Percentiles rank a stretch among this genome's conserved stretches.
Evolutionary conservation across 53 echinoderm and acorn worm species (phyloP).

Genomic region (Zoroaster sp.): DNA sequence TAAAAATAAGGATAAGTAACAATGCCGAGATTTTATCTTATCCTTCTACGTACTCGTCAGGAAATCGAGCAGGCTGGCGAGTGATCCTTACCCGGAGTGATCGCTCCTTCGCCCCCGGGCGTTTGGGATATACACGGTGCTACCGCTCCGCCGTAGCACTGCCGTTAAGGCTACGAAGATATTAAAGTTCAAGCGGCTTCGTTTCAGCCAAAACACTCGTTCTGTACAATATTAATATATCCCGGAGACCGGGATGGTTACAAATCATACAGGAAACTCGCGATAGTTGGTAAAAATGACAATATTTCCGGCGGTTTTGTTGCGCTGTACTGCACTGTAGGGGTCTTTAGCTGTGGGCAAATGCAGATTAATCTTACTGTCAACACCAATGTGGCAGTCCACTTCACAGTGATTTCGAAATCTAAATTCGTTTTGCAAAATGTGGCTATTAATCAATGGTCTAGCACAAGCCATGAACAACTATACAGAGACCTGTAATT

Average conservation of each 20-base stretch:
- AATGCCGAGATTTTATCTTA: constrained; percentile 20
- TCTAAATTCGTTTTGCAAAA: neutral
- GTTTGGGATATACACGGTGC: constrained; percentile 1
- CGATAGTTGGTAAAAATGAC: constrained; percentile 56
- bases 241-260: constrained; percentile 46
- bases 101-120: constrained; percentile 46
- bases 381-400: neutral
- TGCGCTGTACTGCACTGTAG: neutral
- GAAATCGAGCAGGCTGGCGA: constrained; percentile 58
- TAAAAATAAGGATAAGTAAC: constrained; percentile 52
- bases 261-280: constrained; percentile 51
- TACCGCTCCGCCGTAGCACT: constrained; percentile 4
- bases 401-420: neutral
- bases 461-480: neutral
- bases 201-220: constrained; percentile 17
- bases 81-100: constrained; percentile 43
- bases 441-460: neutral
- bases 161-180: constrained; percentile 9
- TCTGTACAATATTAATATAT: constrained; percentile 48
- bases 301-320: constrained; percentile 60
- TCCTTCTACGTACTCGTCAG: neutral
- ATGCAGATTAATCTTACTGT: neutral
- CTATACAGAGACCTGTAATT: neutral
- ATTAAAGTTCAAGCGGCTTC: constrained; percentile 57
- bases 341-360: neutral